These are phyloP conservation scores for Isichthys henryi DNA, from an alignment of 2,113 vertebrate genomes.

Conservation along the genomic window DNA sequence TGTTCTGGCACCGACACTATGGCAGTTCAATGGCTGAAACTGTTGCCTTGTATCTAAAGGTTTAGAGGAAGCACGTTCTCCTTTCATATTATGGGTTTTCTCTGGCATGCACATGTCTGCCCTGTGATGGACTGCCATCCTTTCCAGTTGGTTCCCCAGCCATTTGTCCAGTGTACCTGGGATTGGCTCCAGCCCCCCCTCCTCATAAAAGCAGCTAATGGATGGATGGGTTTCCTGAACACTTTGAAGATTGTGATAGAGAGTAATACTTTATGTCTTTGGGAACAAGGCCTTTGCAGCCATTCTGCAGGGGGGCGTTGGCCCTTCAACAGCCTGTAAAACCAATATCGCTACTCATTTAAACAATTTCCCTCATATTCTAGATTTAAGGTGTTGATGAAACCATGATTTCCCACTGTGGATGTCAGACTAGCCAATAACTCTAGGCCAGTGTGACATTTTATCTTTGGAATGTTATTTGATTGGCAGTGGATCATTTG, in stretches of 20 bases:
- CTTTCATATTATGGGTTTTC: background rate
- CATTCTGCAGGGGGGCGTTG: background rate
- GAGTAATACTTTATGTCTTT: background rate
- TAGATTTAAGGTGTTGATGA: background rate
- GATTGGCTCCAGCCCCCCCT: background rate
- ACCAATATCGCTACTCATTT: background rate
- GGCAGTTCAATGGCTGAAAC: background rate
- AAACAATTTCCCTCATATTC: background rate
- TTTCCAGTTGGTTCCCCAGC: background rate
- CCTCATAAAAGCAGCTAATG: background rate
- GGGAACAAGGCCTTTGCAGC: background rate
- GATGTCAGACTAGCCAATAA: slow-evolving; percentile 1
- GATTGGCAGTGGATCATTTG: background rate
- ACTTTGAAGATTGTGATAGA: background rate
- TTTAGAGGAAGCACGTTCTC: background rate
- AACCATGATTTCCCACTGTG: background rate
- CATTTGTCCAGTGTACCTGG: background rate
- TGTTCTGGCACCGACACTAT: background rate
- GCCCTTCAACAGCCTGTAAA: background rate
- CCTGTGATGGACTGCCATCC: background rate
- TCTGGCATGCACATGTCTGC: background rate
- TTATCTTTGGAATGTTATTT: background rate
- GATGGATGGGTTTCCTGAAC: background rate
- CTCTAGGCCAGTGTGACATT: background rate
- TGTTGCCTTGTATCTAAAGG: background rate